Evolutionary conservation across 2,888 invertebrate species (phyloP).

Genomic region (Scaptomyza parva): DNA sequence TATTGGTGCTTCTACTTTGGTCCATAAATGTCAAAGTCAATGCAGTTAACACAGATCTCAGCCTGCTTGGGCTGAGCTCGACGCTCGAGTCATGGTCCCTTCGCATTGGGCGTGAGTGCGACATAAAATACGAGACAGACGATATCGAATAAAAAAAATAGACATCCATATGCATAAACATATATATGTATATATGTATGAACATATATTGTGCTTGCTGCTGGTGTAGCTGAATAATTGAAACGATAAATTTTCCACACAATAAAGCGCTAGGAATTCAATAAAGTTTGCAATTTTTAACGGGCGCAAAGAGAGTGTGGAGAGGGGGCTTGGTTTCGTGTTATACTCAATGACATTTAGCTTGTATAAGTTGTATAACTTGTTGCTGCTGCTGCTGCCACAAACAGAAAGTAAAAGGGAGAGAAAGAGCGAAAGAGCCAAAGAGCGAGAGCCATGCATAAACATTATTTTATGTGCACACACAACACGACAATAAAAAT

Average conservation of each 20-base stretch:
- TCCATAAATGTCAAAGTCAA: slow-evolving; percentile 77
- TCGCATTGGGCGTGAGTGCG: slow-evolving; percentile 9
- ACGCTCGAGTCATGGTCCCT: slow-evolving; percentile 53
- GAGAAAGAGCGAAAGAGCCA: neutral
- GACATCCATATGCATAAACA: neutral
- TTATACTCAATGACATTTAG: slow-evolving; percentile 49
- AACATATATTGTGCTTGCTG: slow-evolving; percentile 16
- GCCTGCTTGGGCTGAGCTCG: slow-evolving; percentile 24
- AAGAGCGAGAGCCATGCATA: slow-evolving; percentile 49
- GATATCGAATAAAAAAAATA: slow-evolving; percentile 30
- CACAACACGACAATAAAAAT: slow-evolving; percentile 75
- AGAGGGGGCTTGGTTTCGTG: too few species aligned
- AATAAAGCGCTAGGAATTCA: slow-evolving; percentile 73
- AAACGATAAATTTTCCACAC: slow-evolving; percentile 76
- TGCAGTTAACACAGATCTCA: slow-evolving; percentile 63
- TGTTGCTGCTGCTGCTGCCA: slow-evolving; percentile 64
- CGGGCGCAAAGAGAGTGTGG: slow-evolving; percentile 1
- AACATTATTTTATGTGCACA: slow-evolving; percentile 73
- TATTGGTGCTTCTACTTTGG: slow-evolving; percentile 10
- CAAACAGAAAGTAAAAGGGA: slow-evolving; percentile 3
- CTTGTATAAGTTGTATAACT: slow-evolving; percentile 61
- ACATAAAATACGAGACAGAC: slow-evolving; percentile 43
- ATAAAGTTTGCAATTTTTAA: slow-evolving; percentile 71
- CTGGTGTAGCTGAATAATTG: slow-evolving; percentile 60
- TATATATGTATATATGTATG: neutral